Conservation (phyloP, 2,888 invertebrate species). For the Elegia similella region DNA sequence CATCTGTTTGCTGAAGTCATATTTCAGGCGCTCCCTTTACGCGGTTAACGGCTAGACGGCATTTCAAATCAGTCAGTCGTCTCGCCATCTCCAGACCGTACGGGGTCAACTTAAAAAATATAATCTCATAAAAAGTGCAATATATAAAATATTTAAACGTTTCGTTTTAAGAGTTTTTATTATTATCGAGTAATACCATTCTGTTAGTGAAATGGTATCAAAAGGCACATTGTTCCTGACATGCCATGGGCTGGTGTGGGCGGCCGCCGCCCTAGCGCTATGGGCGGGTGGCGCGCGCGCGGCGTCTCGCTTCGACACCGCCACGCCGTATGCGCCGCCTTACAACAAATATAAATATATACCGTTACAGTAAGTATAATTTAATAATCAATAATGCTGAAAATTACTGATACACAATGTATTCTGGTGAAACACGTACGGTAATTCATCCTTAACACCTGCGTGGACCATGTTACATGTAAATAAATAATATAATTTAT, state of each 20-base stretch:
- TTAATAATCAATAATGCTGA: not conserved
- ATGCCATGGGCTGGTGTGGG: slow-evolving; percentile 58
- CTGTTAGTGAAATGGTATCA: slow-evolving; percentile 45
- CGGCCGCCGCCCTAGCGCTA: slow-evolving; percentile 51
- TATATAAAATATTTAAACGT: not conserved
- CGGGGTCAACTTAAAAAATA: slow-evolving; percentile 19
- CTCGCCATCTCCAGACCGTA: slow-evolving; percentile 44
- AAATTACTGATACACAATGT: too few relatives aligned
- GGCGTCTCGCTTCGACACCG: slow-evolving; percentile 60
- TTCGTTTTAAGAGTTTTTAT: not conserved
- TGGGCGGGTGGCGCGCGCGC: slow-evolving; percentile 64
- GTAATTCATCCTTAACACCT: too few relatives aligned
- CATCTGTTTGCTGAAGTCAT: slow-evolving; percentile 68
- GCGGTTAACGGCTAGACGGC: slow-evolving; percentile 60
- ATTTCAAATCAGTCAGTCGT: slow-evolving; percentile 45
- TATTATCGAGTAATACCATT: not conserved
- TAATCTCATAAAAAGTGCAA: slow-evolving; percentile 10
- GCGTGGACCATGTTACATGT: too few relatives aligned
- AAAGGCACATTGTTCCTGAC: slow-evolving; percentile 50
- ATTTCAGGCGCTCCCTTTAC: slow-evolving; percentile 58
- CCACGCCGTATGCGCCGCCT: slow-evolving; percentile 66
- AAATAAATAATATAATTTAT: too few relatives aligned
- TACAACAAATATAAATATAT: slow-evolving; percentile 63
- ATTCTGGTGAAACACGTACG: too few relatives aligned
- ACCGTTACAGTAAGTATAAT: slow-evolving; percentile 63